These are phyloP conservation scores for Flexamia atlantica DNA, from an alignment of 2,888 invertebrate genomes.

Conservation along the genomic window DNA sequence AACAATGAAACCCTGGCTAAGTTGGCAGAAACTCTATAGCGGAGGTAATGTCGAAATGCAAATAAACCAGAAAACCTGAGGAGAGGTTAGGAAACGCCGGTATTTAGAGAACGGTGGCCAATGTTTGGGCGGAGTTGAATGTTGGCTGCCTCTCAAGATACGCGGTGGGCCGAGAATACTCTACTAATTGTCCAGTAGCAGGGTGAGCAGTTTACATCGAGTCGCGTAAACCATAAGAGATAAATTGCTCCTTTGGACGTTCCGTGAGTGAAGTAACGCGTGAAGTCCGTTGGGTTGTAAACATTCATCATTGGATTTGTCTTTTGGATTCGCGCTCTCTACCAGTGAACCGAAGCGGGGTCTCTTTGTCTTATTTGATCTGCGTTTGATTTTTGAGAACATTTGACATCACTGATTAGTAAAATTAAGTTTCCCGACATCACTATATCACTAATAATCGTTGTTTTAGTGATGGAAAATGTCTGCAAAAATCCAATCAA, in stretches of 20 bases:
- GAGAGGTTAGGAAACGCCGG: slow-evolving; percentile 21
- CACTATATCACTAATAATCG: no score
- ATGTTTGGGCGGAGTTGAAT: slow-evolving; percentile 22
- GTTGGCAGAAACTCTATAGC: not conserved
- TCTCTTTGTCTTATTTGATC: no score
- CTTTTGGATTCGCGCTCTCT: no score
- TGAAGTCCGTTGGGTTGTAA: not conserved
- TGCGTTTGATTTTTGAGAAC: no score
- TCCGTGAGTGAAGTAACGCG: not conserved
- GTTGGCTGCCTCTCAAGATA: slow-evolving; percentile 15
- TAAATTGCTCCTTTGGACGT: not conserved
- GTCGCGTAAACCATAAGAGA: not conserved
- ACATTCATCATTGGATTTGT: no score
- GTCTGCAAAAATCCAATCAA: no score
- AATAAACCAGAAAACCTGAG: slow-evolving; percentile 16
- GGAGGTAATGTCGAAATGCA: slow-evolving; percentile 19
- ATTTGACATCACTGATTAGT: no score
- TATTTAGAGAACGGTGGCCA: not conserved
- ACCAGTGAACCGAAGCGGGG: no score
- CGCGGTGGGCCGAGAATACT: not conserved
- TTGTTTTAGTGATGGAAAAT: no score
- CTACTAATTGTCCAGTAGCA: slow-evolving; percentile 5
- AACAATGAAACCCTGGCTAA: not conserved
- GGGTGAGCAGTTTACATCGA: not conserved
- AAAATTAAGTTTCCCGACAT: no score